Percentiles rank a stretch among this genome's conserved stretches.
Evolutionary conservation across 1,140 invertebrate genomes (phyloP).

Genomic region (Grapholita molesta): DNA sequence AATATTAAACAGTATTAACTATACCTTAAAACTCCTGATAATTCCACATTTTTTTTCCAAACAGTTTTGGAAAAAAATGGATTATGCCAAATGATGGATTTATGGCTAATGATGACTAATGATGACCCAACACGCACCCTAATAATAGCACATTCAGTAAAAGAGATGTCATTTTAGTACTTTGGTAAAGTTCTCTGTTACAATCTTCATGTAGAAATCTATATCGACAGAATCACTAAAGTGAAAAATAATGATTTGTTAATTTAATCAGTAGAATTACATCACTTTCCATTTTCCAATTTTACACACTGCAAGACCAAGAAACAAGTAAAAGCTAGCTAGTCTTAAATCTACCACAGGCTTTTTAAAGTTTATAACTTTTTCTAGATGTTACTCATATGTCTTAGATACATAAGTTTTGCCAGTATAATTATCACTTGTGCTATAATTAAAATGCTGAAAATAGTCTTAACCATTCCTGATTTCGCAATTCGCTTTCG

Average conservation of each 20-base stretch:
- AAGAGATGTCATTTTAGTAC: no score
- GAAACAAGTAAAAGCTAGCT: slow-evolving; percentile 8
- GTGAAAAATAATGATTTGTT: not conserved
- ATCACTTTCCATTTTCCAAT: not conserved
- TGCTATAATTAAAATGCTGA: not conserved
- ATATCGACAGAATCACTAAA: not conserved
- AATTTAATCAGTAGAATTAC: not conserved
- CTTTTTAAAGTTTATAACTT: slow-evolving; percentile 10
- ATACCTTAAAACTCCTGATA: no score
- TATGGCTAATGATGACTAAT: no score
- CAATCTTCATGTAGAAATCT: no score
- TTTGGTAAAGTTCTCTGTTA: no score
- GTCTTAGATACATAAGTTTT: not conserved
- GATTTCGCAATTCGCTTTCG: no score
- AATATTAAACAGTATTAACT: no score
- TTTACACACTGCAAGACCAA: slow-evolving; percentile 11
- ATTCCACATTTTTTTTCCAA: no score
- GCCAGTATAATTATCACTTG: not conserved
- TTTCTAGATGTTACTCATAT: slow-evolving; percentile 13
- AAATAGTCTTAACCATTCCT: not conserved
- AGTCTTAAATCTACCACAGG: not conserved
- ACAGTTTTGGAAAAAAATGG: no score
- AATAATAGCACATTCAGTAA: no score
- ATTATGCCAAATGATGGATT: no score
- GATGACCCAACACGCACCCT: no score